phyloP scores from a whole-genome alignment of 2,888 invertebrate species.

The Neoaliturus tenellus region DNA sequence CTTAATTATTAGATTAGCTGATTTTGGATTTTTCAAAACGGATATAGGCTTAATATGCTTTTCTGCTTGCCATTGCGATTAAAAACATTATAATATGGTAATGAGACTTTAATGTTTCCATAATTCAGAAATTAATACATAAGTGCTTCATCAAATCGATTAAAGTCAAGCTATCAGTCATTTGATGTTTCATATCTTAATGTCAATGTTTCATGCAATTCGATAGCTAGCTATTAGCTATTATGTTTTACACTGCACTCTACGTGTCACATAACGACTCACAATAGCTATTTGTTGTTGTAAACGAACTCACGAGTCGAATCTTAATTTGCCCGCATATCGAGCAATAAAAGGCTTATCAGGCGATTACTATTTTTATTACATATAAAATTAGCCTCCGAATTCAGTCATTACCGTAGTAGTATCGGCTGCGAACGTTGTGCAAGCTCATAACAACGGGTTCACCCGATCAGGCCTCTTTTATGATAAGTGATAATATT shows the following conservation, averaged over 20 bases:
- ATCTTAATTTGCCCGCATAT: constrained; percentile 24
- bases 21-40: too few species aligned
- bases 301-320: not conserved
- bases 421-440: constrained; percentile 7
- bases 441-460: constrained; percentile 31
- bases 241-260: not conserved
- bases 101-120: too few species aligned
- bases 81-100: too few species aligned
- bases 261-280: not conserved
- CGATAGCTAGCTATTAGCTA: too few species aligned
- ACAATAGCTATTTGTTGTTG: not conserved
- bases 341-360: constrained; percentile 17
- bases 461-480: constrained; percentile 45
- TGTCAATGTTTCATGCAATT: too few species aligned
- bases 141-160: too few species aligned
- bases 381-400: constrained; percentile 30
- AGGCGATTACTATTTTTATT: not conserved
- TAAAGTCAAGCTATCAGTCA: too few species aligned
- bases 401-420: not conserved
- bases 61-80: too few species aligned
- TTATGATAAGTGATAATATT: constrained; percentile 48
- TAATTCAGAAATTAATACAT: too few species aligned
- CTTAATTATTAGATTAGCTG: too few species aligned
- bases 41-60: too few species aligned
- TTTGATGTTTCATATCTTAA: too few species aligned